Conservation (phyloP, 2,888 invertebrate genomes). For the Acrocera orbiculus region DNA sequence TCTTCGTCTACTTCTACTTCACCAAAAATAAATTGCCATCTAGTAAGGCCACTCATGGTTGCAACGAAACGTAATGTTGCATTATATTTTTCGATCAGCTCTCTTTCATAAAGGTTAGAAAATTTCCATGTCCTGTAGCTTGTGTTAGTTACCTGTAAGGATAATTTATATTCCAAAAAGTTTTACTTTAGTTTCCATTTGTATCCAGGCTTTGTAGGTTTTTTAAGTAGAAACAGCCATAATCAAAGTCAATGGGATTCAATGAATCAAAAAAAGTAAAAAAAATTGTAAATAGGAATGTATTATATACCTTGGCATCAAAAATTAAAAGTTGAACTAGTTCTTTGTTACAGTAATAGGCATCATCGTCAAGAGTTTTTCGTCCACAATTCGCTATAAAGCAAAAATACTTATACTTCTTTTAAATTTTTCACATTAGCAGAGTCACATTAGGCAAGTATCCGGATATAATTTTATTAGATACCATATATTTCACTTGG, state of each 20-base stretch:
- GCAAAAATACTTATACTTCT: no score
- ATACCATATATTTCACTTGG: no score
- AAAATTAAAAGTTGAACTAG: slow-evolving; percentile 70
- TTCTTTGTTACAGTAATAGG: slow-evolving; percentile 71
- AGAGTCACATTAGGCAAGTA: no score
- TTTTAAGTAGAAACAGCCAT: no score
- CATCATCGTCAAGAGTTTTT: slow-evolving; percentile 44
- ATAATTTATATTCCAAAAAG: no score
- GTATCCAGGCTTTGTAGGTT: no score
- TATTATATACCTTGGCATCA: slow-evolving; percentile 59
- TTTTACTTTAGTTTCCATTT: no score
- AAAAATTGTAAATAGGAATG: no score
- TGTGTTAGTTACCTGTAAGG: slow-evolving; percentile 34
- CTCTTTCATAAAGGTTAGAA: slow-evolving; percentile 33
- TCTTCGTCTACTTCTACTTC: slow-evolving; percentile 35
- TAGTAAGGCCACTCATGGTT: slow-evolving; percentile 74
- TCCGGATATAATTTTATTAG: no score
- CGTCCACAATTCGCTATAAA: slow-evolving; percentile 44
- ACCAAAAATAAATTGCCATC: slow-evolving; percentile 62
- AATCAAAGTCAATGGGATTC: no score
- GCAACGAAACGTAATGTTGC: slow-evolving; percentile 66
- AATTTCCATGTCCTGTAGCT: slow-evolving; percentile 40
- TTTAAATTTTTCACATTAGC: no score
- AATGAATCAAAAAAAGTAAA: no score
- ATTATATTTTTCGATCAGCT: slow-evolving; percentile 46